Base-by-base conservation (phyloP, 2,113 vertebrate genomes). In the Tragelaphus buxtoni region DNA sequence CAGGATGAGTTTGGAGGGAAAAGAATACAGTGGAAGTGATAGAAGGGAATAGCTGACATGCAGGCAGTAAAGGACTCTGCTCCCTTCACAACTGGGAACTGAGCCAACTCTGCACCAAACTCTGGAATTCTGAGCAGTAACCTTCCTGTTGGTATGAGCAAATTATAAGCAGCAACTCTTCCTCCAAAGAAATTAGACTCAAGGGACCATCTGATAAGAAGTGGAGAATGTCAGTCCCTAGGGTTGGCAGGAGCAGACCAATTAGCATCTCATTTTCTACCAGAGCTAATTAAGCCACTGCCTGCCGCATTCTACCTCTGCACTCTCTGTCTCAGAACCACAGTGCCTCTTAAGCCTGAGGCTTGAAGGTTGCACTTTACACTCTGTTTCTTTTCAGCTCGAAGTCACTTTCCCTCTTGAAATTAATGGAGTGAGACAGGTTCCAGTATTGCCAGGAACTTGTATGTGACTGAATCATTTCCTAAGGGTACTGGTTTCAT, bases 201-300 rank as follows among this genome's bases (percentile, higher is more conserved):
- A 42, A 88, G 65, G 74, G 76, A 56, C 16, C 32, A 49, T 91
- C 58, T 95, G 90, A 92, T 92, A 81, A 92, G 53, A 83, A 91
- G 14, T 45, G 14, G 42, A 45, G 77, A 69, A 74, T 49, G 8
- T 12, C 92, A 49, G 26, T 82, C 56, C 77, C 28, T 45, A 77
- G 61, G 81, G 56, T 61, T 17, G 28, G 9, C 20, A 39, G 83
- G 24, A 72, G n/a, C 39, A 69, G 39, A 9, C 35, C 45, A 85
- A 45, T 91, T 81, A 72, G 30, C 65, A 63, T 88, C 49, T 90
- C 69, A 69, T 97, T 90, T 95, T 92, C 82, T 53, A 16, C 7
- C 51, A 55, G 26, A 79, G 49, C 69, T 88, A 80, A 86, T 88
- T 51, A 93, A 95, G 45, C 17, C 8, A 39, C 12, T 76, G 72